Evolutionary conservation across 2,888 invertebrate genomes (phyloP).

Genomic region (Xestia xanthographa): DNA sequence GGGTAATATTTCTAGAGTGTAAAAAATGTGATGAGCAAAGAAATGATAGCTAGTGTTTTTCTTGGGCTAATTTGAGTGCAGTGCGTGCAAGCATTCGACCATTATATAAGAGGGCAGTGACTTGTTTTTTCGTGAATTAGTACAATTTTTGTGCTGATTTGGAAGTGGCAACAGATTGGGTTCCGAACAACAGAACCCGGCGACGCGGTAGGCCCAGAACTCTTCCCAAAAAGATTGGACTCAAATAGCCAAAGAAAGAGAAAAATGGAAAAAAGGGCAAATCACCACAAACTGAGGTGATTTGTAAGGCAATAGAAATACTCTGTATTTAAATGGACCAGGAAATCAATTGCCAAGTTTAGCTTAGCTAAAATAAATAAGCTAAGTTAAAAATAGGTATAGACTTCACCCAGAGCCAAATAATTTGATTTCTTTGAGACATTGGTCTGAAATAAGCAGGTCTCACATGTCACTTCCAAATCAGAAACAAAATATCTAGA

Average conservation of each 20-base stretch:
- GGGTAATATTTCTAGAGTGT: not conserved
- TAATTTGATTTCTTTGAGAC: too few species aligned
- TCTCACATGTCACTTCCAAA: slow-evolving; percentile 15
- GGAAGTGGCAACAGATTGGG: not conserved
- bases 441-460: too few species aligned
- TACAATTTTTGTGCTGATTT: not conserved
- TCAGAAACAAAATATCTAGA: not conserved
- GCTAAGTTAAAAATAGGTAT: too few species aligned
- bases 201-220: too few species aligned
- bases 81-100: slow-evolving; percentile 9
- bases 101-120: slow-evolving; percentile 1
- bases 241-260: too few species aligned
- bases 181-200: too few species aligned
- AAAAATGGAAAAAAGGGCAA: too few species aligned
- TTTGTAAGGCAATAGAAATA: not conserved
- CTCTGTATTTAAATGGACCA: not conserved
- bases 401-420: too few species aligned
- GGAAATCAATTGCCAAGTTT: too few species aligned
- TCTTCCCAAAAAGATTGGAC: too few species aligned
- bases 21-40: not conserved
- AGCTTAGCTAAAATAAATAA: too few species aligned
- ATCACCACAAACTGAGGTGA: not conserved
- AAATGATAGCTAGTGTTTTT: not conserved
- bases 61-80: not conserved
- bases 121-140: not conserved